Base-by-base conservation (phyloP, 2,113 vertebrate species). In the Rhabdomys dilectus region DNA sequence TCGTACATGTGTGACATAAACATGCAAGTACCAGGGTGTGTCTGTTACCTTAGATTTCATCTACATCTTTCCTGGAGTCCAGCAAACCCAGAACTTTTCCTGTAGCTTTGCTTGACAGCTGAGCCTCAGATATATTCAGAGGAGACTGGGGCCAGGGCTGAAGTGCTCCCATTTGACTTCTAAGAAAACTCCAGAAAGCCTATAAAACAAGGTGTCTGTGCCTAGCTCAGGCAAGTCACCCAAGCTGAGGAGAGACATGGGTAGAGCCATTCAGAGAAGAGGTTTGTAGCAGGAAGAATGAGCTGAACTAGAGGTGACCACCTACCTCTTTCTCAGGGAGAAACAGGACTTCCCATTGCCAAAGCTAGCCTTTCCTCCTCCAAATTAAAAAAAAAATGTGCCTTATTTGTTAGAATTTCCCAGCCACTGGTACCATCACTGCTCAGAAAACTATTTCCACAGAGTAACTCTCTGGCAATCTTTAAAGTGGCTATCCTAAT, bases 1-100 rank as follows among this genome's bases (percentile, higher is more conserved):
- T 34, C 3, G 1, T 17, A 62, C 26, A 17, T 31, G 3, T 2
- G 7, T 45, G 42, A 9, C 34, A 39, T 29, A 3, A 13, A 12
- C 2, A 1, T 16, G 24, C 3, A 51, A 39, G 12, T 17, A 51
- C 22, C 22, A 15, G 11, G 3, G 15, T 6, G 2, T 22, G 6
- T n/a, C 6, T 19, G 29, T 5, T 26, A 12, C 10, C 42, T 51
- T n/a, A 19, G 24, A 64, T 48, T 26, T 64, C 22, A 15, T 53
- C 42, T 5, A 8, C 21, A 11, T 48, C 66, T 36, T 72, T 39
- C 53, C 64, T 26, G 34, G 48, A 56, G 36, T 10, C 12, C 21
- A 39, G 48, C 1, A 39, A 72, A 53, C 21, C 48, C 21, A 53
- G 36, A 48, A 72, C 68, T 31, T 56, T 56, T 4, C 36, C 21